Base-by-base conservation (phyloP, 2,113 vertebrate species). In the Urocynchramus pylzowi region DNA sequence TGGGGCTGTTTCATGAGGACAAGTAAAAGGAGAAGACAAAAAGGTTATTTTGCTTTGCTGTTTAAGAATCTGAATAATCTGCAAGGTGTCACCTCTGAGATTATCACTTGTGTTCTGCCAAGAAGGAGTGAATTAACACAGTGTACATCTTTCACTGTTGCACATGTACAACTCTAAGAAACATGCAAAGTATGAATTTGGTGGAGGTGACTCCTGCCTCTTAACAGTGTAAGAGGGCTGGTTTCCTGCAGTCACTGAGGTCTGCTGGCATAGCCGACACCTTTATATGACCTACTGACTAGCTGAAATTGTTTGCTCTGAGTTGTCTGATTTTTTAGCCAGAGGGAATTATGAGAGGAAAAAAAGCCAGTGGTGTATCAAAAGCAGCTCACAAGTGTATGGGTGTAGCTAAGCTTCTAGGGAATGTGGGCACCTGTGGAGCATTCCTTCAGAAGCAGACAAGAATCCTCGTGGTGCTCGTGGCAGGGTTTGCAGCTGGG, bases 241-340 rank as follows among this genome's bases (percentile, higher is more conserved):
- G 8, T 94, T 86, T 90, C 60, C 83, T 60, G 47, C 75, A 77
- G 80, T 94, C n/a, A 71, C 78, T 45, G 65, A 92, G 83, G 89
- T 74, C 73, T 95, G 53, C 82, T 82, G 41, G 63, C 76, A 73
- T 83, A 96, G 91, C 84, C 20, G 15, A 87, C 90, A 61, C 52
- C 31, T 95, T 82, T 21, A 7, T 80, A 75, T 64, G 86, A 71
- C 57, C 31, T 96, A 87, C 90, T 96, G 75, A 76, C 61, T 92
- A 82, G 47, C 54, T 85, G 71, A 78, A 95, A 71, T 94, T 89
- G 61, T 88, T 95, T 84, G 81, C 64, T 41, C 2, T 54, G 78
- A n/a, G 27, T 68, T 89, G 80, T 79, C 77, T 95, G 83, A 79
- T 90, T 84, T 95, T 77, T 89, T 87, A 94, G 64, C 53, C 50